Evolutionary conservation across 2,888 invertebrate species (phyloP), one percentile per base, ranked within the genome.

Genomic region (Limenitis camilla): DNA sequence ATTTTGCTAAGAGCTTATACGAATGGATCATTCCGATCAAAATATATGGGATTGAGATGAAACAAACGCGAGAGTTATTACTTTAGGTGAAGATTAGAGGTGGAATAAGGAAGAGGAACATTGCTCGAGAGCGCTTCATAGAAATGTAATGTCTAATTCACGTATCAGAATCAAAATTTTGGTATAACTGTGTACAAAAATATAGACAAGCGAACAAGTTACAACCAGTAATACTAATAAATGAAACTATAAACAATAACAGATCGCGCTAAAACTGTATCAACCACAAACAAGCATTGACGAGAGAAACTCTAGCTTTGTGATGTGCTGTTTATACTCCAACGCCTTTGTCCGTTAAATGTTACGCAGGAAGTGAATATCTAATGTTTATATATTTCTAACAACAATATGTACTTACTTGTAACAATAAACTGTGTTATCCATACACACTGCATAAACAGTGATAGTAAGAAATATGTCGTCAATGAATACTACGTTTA

Each of bases 261-360:
- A 50, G 27, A 35, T 31, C 10, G 11, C 31, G 32, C 28, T 27
- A 38, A 32, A 43, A 38, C 32, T 11, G 44, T 41, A 29, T 31
- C 33, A 40, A 27, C 29, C 48, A 30, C 32, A 50, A 50, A 50
- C 50, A 44, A 44, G n/a, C 33, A 50, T 44, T 50, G 43, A 43
- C 43, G 50, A 50, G 33, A 39, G 43, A 50, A 50, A 50, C 39
- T 43, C 38, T 44, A 33, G 39, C 43, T 38, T 31, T 33, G 50
- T 33, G 43, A 32, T 50, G 38, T 19, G 39, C 44, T 50, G 31
- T 43, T 50, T 33, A 44, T 10, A 11, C 10, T 43, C 39, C 39
- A 33, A 5, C 28, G 36, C 31, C 30, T n/a, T 42, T 31, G 31
- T 36, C 35, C 30, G 36, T 45, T 19, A 19, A 19, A 19, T 19